Evolutionary conservation across 2,797 vertebrate genomes (phyloP).

Genomic region (Sylvia borin): DNA sequence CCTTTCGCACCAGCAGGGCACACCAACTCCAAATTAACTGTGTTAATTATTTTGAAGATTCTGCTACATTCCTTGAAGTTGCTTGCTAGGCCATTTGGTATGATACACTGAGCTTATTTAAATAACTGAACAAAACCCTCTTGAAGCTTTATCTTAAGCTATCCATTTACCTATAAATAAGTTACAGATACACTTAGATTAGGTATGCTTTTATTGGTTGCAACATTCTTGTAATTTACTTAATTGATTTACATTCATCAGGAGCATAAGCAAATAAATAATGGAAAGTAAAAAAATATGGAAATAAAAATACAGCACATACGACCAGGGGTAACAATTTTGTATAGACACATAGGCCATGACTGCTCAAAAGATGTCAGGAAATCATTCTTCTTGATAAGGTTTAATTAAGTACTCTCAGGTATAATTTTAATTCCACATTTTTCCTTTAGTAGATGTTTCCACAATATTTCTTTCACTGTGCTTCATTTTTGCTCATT

Average conservation of each 20-base stretch:
- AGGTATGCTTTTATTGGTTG: not conserved
- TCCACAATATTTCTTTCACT: not conserved
- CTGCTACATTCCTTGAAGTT: not conserved
- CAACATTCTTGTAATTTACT: not conserved
- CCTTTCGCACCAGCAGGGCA: not conserved
- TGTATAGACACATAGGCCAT: not conserved
- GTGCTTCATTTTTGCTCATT: conserved; percentile 16
- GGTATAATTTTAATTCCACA: not conserved
- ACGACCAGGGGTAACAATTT: not conserved
- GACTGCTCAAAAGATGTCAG: not conserved
- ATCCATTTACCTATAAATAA: not conserved
- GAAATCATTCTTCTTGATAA: not conserved
- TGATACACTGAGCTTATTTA: not conserved
- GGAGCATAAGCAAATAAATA: not conserved
- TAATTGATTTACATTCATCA: not conserved
- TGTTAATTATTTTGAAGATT: not conserved
- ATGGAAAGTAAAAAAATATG: not conserved
- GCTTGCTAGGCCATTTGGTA: not conserved
- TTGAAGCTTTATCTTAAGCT: not conserved
- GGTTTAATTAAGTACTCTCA: not conserved
- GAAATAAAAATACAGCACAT: not conserved
- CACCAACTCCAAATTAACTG: not conserved
- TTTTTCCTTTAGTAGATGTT: not conserved
- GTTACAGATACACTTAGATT: not conserved
- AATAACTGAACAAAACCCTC: not conserved